Evolutionary conservation across 2,113 vertebrate genomes (phyloP).

Genomic region (Aspidoscelis tigris): DNA sequence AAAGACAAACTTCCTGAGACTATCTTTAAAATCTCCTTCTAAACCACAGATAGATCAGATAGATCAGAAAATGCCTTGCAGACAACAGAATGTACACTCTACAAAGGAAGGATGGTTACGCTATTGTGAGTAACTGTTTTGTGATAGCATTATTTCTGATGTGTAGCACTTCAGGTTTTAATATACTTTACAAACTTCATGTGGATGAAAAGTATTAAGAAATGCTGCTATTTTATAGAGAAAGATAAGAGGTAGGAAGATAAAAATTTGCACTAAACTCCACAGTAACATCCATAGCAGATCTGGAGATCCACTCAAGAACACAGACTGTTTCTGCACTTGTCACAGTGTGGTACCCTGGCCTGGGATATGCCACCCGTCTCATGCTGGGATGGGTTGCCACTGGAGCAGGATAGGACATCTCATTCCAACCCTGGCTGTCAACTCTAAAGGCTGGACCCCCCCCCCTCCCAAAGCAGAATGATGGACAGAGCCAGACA

Average conservation of each 20-base stretch:
- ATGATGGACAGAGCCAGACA: no score
- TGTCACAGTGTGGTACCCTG: no score
- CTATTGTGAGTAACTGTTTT: background rate
- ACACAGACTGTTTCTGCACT: no score
- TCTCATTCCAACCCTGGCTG: no score
- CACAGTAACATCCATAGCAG: no score
- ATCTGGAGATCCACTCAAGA: no score
- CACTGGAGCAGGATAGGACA: no score
- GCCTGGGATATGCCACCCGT: no score
- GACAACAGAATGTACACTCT: background rate
- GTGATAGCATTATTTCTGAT: background rate
- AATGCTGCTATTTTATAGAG: background rate
- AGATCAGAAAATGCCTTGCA: background rate
- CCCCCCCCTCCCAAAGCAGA: no score
- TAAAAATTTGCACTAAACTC: background rate
- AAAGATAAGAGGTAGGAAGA: background rate
- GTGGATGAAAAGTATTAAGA: background rate
- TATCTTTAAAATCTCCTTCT: background rate
- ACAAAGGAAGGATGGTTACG: no score
- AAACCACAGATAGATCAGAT: background rate
- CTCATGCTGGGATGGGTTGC: no score
- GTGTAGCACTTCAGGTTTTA: background rate
- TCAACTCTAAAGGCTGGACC: no score
- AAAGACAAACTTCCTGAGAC: background rate
- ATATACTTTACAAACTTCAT: background rate